Conservation (phyloP, 2,797 vertebrate genomes). For the Anguilla anguilla region DNA sequence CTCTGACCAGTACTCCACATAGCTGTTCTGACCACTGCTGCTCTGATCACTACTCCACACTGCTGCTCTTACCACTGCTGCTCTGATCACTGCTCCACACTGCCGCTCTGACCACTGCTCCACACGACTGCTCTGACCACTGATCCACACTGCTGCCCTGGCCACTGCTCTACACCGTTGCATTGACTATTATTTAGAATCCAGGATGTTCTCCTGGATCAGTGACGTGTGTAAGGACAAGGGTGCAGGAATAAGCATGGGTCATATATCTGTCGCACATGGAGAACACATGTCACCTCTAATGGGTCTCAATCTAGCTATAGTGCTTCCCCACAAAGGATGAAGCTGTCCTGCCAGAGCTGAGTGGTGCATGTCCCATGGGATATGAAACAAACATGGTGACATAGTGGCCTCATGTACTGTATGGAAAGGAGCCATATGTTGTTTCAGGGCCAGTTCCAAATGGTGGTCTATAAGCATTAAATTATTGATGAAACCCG, state of each 20-base stretch:
- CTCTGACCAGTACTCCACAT: no score
- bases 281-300: not conserved
- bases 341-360: not conserved
- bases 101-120: not conserved
- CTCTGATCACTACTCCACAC: not conserved
- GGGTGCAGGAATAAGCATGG: not conserved
- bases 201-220: not conserved
- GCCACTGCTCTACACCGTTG: not conserved
- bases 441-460: not conserved
- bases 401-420: not conserved
- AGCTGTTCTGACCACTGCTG: not conserved
- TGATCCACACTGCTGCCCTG: not conserved
- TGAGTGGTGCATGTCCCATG: not conserved
- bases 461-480: not conserved
- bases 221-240: not conserved
- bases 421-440: not conserved
- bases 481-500: not conserved
- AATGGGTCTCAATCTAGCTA: not conserved
- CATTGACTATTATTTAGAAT: not conserved
- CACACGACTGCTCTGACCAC: not conserved
- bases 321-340: not conserved
- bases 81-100: not conserved
- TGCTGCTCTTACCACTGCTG: not conserved
- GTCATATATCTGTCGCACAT: not conserved
- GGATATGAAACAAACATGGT: not conserved